Evolutionary conservation across 2,113 vertebrate species (phyloP).

Genomic region (Silurus glanis): DNA sequence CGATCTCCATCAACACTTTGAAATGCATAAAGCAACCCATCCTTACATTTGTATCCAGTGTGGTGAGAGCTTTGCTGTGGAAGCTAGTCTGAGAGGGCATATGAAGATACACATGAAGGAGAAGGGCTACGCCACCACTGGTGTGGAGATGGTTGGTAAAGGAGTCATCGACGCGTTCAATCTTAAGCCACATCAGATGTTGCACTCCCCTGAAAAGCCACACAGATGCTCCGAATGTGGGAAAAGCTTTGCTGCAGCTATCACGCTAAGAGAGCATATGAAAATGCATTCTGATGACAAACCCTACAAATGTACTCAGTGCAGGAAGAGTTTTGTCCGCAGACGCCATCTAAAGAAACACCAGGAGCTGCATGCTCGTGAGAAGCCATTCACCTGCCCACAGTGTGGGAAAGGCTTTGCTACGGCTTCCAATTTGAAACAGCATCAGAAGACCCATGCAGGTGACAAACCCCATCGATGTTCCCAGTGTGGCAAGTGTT

Average conservation of each 20-base stretch:
- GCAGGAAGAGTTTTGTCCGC: slow-evolving; percentile 86
- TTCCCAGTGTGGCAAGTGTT: slow-evolving; percentile 75
- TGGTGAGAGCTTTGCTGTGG: slow-evolving; percentile 77
- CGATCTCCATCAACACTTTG: slow-evolving; percentile 78
- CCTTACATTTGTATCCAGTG: slow-evolving; percentile 79
- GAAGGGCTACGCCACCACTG: slow-evolving; percentile 71
- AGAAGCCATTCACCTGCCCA: slow-evolving; percentile 80
- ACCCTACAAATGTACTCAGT: slow-evolving; percentile 89
- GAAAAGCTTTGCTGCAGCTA: slow-evolving; percentile 77
- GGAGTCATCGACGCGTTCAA: slow-evolving; percentile 76
- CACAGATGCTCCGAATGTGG: slow-evolving; percentile 78
- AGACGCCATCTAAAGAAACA: slow-evolving; percentile 85
- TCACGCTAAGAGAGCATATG: slow-evolving; percentile 78
- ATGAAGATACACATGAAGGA: slow-evolving; percentile 82
- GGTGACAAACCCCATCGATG: slow-evolving; percentile 75
- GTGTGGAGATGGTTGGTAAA: slow-evolving; percentile 78
- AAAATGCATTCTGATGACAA: slow-evolving; percentile 88
- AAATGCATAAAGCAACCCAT: slow-evolving; percentile 77
- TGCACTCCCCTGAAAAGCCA: slow-evolving; percentile 77
- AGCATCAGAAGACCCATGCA: slow-evolving; percentile 75
- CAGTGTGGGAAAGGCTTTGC: slow-evolving; percentile 78
- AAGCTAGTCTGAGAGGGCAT: slow-evolving; percentile 76
- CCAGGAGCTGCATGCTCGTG: slow-evolving; percentile 82
- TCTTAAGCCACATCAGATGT: slow-evolving; percentile 77
- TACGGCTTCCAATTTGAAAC: slow-evolving; percentile 77